Evolutionary conservation across 2,797 vertebrate species (phyloP).

Genomic region (Ispidina lecontei): DNA sequence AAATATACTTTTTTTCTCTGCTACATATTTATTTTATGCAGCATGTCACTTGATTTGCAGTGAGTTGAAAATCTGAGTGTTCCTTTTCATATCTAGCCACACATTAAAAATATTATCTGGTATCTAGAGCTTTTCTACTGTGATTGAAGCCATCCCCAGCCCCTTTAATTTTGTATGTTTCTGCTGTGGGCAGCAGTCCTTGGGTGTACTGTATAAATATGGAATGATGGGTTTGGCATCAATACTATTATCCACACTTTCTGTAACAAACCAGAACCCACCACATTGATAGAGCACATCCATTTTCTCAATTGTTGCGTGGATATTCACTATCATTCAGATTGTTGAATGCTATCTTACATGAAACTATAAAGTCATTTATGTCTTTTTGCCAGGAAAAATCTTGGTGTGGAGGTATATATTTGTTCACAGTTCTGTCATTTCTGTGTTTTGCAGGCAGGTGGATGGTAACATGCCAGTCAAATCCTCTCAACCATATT

Average conservation of each 20-base stretch:
- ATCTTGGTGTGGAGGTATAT: neutral
- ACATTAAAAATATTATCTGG: neutral
- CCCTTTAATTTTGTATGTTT: neutral
- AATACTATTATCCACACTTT: neutral
- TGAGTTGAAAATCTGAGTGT: neutral
- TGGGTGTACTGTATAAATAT: neutral
- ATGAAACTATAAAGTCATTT: neutral
- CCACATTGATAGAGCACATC: neutral
- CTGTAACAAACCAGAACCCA: neutral
- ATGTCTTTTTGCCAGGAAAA: neutral
- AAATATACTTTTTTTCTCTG: slow-evolving; percentile 19
- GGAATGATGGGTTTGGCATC: neutral
- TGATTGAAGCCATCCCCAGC: neutral
- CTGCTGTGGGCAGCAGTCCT: neutral
- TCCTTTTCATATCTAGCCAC: neutral
- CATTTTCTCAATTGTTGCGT: neutral
- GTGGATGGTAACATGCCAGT: neutral
- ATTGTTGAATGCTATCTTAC: neutral
- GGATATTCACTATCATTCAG: neutral
- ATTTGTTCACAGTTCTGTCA: neutral
- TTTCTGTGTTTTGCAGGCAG: neutral
- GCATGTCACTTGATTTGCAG: neutral
- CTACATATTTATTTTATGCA: slow-evolving; percentile 25
- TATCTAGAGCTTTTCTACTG: neutral
- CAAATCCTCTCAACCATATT: neutral